Evolutionary conservation across 2,888 invertebrate genomes (phyloP).

Genomic region (Tipula confusa): DNA sequence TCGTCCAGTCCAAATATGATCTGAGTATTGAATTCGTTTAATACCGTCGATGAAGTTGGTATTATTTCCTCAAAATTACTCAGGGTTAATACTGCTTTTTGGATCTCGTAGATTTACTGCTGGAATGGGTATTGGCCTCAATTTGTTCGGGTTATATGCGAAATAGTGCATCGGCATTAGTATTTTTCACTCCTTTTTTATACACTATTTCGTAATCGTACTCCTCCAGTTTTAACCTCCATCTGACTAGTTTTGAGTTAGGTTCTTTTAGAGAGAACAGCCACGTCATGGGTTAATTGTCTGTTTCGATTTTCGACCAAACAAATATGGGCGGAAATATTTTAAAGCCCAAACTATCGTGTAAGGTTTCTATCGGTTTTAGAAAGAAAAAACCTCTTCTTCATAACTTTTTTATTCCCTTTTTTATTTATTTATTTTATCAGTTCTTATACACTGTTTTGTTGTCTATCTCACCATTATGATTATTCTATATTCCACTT

Average conservation of each 20-base stretch:
- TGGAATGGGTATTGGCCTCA: neutral
- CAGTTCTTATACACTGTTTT: no score
- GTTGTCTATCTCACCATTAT: no score
- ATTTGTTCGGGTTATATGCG: neutral
- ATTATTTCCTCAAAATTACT: neutral
- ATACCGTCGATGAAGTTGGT: neutral
- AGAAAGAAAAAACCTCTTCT: no score
- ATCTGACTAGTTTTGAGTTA: neutral
- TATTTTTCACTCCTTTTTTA: neutral
- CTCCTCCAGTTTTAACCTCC: neutral
- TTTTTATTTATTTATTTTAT: no score
- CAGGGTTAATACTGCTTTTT: neutral
- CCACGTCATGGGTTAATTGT: neutral
- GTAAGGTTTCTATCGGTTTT: no score
- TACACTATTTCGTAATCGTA: neutral
- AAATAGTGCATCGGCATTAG: neutral
- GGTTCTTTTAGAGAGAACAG: neutral
- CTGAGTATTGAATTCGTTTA: neutral
- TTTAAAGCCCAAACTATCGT: conserved; percentile 41
- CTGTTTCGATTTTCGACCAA: neutral
- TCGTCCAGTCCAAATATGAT: neutral
- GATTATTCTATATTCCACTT: no score
- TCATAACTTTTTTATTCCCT: no score
- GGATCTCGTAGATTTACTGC: neutral
- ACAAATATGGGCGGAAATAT: neutral